Evolutionary conservation across 1,140 invertebrate genomes (phyloP).

Genomic region (Plectrocnemia conspersa): DNA sequence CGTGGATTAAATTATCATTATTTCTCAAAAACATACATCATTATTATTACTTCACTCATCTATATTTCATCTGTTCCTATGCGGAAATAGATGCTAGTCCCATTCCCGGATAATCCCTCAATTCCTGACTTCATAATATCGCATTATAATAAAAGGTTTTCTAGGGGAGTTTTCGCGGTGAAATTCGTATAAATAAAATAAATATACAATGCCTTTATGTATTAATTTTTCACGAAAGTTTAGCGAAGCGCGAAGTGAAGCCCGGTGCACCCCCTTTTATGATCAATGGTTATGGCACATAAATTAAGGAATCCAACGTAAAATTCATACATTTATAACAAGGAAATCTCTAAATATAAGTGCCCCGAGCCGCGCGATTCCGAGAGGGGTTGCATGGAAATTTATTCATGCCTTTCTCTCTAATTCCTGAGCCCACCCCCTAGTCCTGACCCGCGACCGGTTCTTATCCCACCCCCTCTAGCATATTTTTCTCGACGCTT

Average conservation of each 20-base stretch:
- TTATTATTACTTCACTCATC: too few species aligned
- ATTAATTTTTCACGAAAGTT: conserved; percentile 35
- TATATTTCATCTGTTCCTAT: too few species aligned
- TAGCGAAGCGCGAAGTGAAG: conserved; percentile 31
- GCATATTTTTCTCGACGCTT: conserved; percentile 32
- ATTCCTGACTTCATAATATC: too few species aligned
- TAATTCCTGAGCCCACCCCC: conserved; percentile 22
- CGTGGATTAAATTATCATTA: too few species aligned
- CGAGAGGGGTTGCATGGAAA: conserved; percentile 9
- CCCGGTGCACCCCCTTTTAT: conserved; percentile 27
- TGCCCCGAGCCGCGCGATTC: not conserved
- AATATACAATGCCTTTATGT: conserved; percentile 29
- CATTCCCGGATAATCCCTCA: too few species aligned
- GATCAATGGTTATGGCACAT: conserved; percentile 37
- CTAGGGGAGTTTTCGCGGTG: too few species aligned
- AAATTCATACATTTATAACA: conserved; percentile 35
- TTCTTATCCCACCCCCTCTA: not conserved
- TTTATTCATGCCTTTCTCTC: conserved; percentile 31
- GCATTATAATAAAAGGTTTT: too few species aligned
- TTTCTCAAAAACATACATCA: too few species aligned
- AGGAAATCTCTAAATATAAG: conserved; percentile 31
- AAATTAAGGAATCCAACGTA: conserved; percentile 35
- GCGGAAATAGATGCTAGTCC: too few species aligned
- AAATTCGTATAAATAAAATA: conserved; percentile 35
- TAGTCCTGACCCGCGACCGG: not conserved